Percentiles rank a stretch among this genome's conserved stretches.
Evolutionary conservation across 2,888 invertebrate genomes (phyloP).

Genomic region (Cancer borealis): DNA sequence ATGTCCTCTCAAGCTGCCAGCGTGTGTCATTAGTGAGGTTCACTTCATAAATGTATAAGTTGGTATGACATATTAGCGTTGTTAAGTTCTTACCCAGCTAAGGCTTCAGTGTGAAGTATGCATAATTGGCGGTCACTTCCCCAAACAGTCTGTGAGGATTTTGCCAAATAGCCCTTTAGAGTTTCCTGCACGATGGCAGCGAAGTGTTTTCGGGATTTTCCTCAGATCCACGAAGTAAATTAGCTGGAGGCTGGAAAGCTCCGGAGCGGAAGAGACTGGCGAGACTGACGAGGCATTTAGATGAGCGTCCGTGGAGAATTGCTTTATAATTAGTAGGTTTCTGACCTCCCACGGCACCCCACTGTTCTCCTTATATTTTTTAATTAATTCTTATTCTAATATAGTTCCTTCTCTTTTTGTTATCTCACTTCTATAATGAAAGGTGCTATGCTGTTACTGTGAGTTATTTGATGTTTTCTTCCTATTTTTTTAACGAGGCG

Average conservation of each 20-base stretch:
- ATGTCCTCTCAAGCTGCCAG: neutral
- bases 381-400: neutral
- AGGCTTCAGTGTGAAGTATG: neutral
- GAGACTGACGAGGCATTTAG: neutral
- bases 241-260: conserved; percentile 11
- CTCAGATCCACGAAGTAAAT: neutral
- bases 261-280: conserved; percentile 20
- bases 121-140: neutral
- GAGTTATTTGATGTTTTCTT: neutral
- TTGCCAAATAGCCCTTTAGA: neutral
- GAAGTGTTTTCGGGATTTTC: neutral
- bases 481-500: neutral
- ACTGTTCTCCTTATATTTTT: neutral
- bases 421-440: neutral
- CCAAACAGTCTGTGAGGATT: neutral
- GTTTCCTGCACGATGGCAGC: conserved; percentile 20
- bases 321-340: neutral
- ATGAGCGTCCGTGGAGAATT: neutral
- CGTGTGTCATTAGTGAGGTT: neutral
- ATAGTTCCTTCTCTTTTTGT: neutral
- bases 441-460: neutral
- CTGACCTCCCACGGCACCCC: neutral
- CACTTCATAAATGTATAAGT: neutral
- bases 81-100: neutral
- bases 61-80: neutral